These are phyloP conservation scores for Picathartes gymnocephalus DNA, from an alignment of 2,113 vertebrate species.

Conservation along the genomic window DNA sequence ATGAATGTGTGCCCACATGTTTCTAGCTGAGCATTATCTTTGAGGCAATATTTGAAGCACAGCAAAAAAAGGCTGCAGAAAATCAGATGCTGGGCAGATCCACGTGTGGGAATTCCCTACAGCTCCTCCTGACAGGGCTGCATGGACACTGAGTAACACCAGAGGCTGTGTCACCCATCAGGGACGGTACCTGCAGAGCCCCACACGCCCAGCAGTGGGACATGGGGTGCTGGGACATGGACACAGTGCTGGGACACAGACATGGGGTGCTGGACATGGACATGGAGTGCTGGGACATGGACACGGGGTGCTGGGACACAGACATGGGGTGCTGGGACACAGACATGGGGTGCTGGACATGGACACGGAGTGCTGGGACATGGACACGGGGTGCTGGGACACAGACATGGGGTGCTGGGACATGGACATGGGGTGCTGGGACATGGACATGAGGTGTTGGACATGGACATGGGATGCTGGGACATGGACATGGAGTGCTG, in stretches of 20 bases:
- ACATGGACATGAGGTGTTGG: neutral
- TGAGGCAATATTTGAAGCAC: neutral
- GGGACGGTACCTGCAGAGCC: neutral
- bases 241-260: neutral
- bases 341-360: neutral
- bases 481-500: neutral
- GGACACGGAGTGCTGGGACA: neutral
- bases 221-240: neutral
- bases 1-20: neutral
- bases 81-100: neutral
- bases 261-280: neutral
- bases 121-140: fast-evolving
- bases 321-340: neutral
- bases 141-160: fast-evolving
- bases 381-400: neutral
- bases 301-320: neutral
- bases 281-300: neutral
- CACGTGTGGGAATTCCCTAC: neutral
- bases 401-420: no score
- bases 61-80: neutral
- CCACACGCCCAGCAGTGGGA: neutral
- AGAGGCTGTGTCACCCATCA: neutral
- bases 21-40: neutral
- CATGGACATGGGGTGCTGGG: neutral
- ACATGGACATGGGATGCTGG: neutral